Evolutionary conservation across 2,113 vertebrate genomes (phyloP).

Genomic region (Castor canadensis): DNA sequence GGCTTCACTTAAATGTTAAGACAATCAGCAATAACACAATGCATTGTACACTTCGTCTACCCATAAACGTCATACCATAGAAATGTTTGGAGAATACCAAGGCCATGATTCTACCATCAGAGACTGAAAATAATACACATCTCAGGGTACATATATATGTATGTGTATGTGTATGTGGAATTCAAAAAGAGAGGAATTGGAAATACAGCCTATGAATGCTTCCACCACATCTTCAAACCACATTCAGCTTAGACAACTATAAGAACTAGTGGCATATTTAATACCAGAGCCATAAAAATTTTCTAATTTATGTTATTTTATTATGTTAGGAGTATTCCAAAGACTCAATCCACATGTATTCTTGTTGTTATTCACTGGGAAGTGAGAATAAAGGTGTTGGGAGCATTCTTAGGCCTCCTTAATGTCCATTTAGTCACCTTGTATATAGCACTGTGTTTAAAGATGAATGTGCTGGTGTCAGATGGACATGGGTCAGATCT

Average conservation of each 20-base stretch:
- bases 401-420: not conserved
- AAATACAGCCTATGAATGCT: not conserved
- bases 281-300: not conserved
- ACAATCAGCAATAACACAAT: not conserved
- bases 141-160: not conserved
- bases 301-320: slow-evolving; percentile 25
- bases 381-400: not conserved
- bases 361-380: not conserved
- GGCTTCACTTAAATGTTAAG: not conserved
- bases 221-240: slow-evolving; percentile 5
- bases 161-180: not conserved
- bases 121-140: not conserved
- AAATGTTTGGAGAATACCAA: not conserved
- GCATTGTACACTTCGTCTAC: not conserved
- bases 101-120: not conserved
- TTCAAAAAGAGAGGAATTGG: not conserved
- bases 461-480: not conserved
- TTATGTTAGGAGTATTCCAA: slow-evolving; percentile 13
- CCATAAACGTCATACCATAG: not conserved
- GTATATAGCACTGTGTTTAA: not conserved
- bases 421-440: not conserved
- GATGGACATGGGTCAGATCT: not conserved
- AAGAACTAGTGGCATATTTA: slow-evolving; percentile 3
- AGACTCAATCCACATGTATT: not conserved
- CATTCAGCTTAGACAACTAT: not conserved